Conservation (phyloP, 2,113 vertebrate genomes). For the Gobius niger region DNA sequence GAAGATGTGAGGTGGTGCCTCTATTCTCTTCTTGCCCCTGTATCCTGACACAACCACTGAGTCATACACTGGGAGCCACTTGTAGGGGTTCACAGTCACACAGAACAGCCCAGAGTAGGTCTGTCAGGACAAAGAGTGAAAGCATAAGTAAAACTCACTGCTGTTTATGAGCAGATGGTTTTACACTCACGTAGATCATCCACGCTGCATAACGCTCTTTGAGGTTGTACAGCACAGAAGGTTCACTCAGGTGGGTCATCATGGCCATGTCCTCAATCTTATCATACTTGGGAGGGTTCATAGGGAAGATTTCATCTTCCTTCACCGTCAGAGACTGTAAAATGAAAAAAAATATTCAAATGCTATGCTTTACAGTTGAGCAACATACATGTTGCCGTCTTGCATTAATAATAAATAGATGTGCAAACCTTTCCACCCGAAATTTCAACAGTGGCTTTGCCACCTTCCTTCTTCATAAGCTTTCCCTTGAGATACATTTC, state of each 20-base stretch:
- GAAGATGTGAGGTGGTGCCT: conserved; percentile 76
- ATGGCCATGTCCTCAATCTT: conserved; percentile 76
- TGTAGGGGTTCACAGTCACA: conserved; percentile 86
- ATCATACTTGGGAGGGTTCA: conserved; percentile 80
- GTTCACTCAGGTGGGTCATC: conserved; percentile 73
- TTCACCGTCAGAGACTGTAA: conserved; percentile 70
- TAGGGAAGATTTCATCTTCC: conserved; percentile 72
- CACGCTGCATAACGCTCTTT: conserved; percentile 86
- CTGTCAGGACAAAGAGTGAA: conserved; percentile 51
- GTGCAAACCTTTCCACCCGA: conserved; percentile 74
- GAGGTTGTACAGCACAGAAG: conserved; percentile 76
- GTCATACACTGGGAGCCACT: conserved; percentile 86
- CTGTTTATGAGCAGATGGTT: background rate
- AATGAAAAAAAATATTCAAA: background rate
- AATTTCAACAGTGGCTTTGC: conserved; percentile 82
- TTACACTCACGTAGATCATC: conserved; percentile 88
- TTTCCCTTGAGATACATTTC: conserved; percentile 83
- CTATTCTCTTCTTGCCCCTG: conserved; percentile 72
- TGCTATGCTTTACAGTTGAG: background rate
- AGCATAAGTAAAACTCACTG: background rate
- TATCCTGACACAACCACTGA: conserved; percentile 55
- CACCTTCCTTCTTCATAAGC: conserved; percentile 78
- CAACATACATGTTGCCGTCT: background rate
- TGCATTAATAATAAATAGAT: background rate
- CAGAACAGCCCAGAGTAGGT: conserved; percentile 89